Base-by-base conservation (phyloP, 2,113 vertebrate genomes). In the Poeciliopsis turrubarensis region DNA sequence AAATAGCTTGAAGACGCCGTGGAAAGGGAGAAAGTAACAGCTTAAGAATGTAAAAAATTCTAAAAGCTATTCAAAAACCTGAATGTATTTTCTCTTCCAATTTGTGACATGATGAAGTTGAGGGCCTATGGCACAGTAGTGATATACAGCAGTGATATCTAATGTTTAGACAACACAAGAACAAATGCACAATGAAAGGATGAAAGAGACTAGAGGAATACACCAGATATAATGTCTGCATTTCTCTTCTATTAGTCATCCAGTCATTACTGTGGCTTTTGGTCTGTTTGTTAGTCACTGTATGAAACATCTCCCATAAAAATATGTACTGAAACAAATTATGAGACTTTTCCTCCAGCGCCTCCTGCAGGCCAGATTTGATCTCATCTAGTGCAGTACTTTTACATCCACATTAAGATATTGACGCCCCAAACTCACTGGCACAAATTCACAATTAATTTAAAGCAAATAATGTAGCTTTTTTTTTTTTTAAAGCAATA, bases 341-440 rank as follows among this genome's bases (percentile, higher is more conserved):
- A 8, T 34, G 27, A 30, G 30, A 76, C 30, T 72, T 68, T 62
- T 82, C 47, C 66, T 77, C n/a, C 63, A 70, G 70, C 80, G 70
- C 75, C 78, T 60, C 66, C 70, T 60, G 51, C 30, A 54, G 80
- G 66, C 41, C 26, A 51, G 39, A 54, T 26, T 11, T 41, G 41
- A n/a, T 41, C 10, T 63, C 17, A 60, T 27, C 25, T 62, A 44
- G 29, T 47, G 19, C 61, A 37, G 64, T 54, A 72, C 1, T 3
- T 25, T 11, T 57, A 5, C 51, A n/a, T 57, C 8, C 6, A 17
- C 6, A 57, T 57, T 57, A 47, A 47, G 19, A 19, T 1, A 47
- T 4, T 44, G 14, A 19, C 44, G 19, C 4, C 5, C 1, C 44
- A 47, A 5, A 47, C 17, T 47, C 1, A 47, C 17, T 19, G 44